Evolutionary conservation across 2,113 vertebrate genomes (phyloP).

Genomic region (Gulo gulo): DNA sequence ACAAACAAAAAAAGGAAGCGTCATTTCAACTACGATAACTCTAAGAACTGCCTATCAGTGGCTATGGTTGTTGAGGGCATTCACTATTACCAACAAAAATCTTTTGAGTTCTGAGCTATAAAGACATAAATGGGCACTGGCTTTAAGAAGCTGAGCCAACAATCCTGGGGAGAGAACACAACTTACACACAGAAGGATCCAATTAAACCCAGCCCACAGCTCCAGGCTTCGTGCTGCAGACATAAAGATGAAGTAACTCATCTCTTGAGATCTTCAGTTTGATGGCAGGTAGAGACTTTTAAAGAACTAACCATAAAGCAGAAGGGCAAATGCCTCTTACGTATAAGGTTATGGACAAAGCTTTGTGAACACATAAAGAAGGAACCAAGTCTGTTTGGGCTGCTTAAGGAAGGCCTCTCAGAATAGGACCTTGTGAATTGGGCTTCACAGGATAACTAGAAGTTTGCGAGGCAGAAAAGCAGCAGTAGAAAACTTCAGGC

Average conservation of each 20-base stretch:
- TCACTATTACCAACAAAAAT: constrained; percentile 36
- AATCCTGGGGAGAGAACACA: constrained; percentile 13
- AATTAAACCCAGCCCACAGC: constrained; percentile 46
- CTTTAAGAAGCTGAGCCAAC: constrained; percentile 25
- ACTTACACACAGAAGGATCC: constrained; percentile 13
- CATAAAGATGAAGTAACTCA: background rate
- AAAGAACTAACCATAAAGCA: background rate
- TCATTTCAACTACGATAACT: background rate
- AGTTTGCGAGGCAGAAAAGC: background rate
- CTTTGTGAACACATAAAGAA: background rate
- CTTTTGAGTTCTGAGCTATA: constrained; percentile 46
- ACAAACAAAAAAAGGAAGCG: background rate
- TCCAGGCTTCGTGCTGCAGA: background rate
- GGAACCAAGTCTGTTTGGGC: background rate
- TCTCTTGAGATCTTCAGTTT: constrained; percentile 29
- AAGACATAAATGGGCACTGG: constrained; percentile 32
- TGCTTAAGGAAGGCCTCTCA: background rate
- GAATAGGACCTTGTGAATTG: background rate
- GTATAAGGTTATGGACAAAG: background rate
- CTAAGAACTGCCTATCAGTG: constrained; percentile 43
- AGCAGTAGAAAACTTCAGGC: background rate
- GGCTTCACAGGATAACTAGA: constrained; percentile 5
- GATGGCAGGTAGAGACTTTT: constrained; percentile 26
- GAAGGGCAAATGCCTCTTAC: background rate
- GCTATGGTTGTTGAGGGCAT: background rate